Evolutionary conservation across 2,113 vertebrate species (phyloP), one percentile per base, ranked within the genome.

Genomic region (Cyprinodon brontotheroides): DNA sequence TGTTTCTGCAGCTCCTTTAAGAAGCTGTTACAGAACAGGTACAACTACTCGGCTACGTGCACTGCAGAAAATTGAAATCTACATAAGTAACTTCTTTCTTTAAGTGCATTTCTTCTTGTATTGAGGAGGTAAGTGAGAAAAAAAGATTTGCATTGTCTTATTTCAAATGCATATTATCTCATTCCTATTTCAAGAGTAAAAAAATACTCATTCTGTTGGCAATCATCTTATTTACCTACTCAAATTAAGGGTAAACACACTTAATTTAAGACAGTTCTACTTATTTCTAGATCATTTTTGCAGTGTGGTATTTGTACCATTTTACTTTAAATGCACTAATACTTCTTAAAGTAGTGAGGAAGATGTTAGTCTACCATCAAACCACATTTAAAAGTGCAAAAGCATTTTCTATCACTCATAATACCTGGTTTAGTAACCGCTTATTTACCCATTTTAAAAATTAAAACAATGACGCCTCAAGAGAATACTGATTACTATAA

Each of bases 361-460:
- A 59, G 45, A 13, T 13, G 36, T 39, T 38, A 22, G 8, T 50
- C 64, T 57, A 14, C 20, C 61, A 47, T 66, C 3, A 65, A 14
- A 20, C 66, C 57, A 78, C 75, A 60, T 63, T 67, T 39, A 57
- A 74, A 61, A 70, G 82, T 87, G 81, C 74, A 86, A 81, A 85
- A 84, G 60, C 62, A 10, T 22, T 36, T 74, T 37, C 9, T 12
- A 4, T 65, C 36, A 22, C 12, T 5, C 11, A 10, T 20, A 59
- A 70, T 20, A 39, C 11, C 43, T 15, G 11, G 40, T 29, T 75
- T 64, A 78, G 68, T 76, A 68, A 82, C 67, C 15, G 22, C 2
- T 65, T 57, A 29, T 53, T 14, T 79, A 22, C 81, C 50, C 53
- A 43, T 70, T 41, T 4, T 57, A 43, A 57, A 37, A 38, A 68